Conservation (phyloP, 2,797 vertebrate genomes). For the Orestias chungarensis region DNA sequence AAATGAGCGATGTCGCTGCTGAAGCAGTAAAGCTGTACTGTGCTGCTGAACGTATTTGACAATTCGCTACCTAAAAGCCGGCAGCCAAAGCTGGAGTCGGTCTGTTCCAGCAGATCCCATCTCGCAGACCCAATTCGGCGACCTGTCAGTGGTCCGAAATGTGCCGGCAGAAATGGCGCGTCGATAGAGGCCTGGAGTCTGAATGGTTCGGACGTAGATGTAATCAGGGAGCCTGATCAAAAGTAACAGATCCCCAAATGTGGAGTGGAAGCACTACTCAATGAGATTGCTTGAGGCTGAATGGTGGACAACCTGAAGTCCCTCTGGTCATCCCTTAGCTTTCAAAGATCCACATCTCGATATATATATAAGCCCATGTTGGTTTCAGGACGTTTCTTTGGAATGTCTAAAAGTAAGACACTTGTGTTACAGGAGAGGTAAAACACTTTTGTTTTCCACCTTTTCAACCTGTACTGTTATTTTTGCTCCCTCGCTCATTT, state of each 20-base stretch:
- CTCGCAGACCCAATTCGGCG: conserved; percentile 43
- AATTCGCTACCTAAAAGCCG: conserved; percentile 36
- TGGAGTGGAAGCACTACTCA: conserved; percentile 29
- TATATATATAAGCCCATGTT: conserved; percentile 20
- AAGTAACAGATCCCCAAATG: conserved; percentile 51
- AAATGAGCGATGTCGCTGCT: conserved; percentile 27
- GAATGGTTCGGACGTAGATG: conserved; percentile 50
- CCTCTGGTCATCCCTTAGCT: conserved; percentile 25
- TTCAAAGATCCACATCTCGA: conserved; percentile 14
- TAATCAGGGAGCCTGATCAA: conserved; percentile 65
- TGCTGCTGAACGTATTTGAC: conserved; percentile 20
- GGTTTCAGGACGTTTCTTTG: conserved; percentile 4
- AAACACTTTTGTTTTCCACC: conserved; percentile 44
- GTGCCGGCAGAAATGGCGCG: conserved; percentile 40
- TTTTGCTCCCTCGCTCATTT: conserved; percentile 74
- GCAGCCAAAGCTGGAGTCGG: conserved; percentile 34
- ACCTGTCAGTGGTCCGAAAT: conserved; percentile 53
- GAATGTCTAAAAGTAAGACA: conserved; percentile 28
- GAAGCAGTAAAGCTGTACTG: conserved; percentile 35
- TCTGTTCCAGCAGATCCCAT: conserved; percentile 36
- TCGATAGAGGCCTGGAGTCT: conserved; percentile 39
- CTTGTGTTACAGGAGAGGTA: conserved; percentile 14
- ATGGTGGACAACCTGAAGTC: conserved; percentile 49
- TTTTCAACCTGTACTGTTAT: conserved; percentile 61
- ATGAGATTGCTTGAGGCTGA: conserved; percentile 38